Conservation (phyloP, 2,797 vertebrate species). For the Lemur catta region DNA sequence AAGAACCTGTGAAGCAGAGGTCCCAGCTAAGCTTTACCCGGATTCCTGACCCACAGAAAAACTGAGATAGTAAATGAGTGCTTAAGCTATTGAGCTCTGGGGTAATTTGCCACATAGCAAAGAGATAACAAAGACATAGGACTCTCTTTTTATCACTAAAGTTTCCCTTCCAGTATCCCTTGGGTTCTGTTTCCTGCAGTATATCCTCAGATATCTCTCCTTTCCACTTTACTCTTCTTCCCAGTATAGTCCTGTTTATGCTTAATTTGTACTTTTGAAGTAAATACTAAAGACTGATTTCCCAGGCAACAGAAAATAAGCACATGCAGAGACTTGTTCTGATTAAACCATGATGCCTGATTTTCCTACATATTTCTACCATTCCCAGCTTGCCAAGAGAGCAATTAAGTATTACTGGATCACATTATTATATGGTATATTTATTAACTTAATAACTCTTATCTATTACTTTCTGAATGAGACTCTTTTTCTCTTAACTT, state of each 20-base stretch:
- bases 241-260: background rate
- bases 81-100: background rate
- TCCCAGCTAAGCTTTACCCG: background rate
- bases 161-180: background rate
- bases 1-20: background rate
- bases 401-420: background rate
- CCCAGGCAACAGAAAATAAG: background rate
- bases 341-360: background rate
- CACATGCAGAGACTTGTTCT: background rate
- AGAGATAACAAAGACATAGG: background rate
- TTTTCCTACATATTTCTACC: background rate
- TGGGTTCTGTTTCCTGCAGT: background rate
- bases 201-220: background rate
- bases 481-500: background rate
- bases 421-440: background rate
- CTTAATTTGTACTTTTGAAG: background rate
- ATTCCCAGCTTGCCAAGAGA: background rate
- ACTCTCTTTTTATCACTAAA: background rate
- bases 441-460: background rate
- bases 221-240: background rate
- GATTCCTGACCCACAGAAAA: background rate
- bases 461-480: background rate
- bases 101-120: background rate
- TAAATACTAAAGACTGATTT: background rate
- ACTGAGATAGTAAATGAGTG: background rate